These are phyloP conservation scores for Chrysolina oricalcia DNA, from an alignment of 2,888 invertebrate genomes.

Conservation along the genomic window DNA sequence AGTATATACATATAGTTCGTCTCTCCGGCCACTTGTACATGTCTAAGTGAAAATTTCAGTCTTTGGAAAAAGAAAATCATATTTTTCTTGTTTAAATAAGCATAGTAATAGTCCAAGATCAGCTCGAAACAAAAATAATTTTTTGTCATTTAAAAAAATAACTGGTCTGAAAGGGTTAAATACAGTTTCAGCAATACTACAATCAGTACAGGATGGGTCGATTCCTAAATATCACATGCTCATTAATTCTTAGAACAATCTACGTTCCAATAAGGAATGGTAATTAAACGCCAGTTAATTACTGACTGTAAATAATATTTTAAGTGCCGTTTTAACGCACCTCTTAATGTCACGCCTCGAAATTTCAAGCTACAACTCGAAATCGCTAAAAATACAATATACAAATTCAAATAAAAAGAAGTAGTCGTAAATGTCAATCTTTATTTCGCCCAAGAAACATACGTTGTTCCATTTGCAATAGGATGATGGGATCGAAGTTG, in stretches of 20 bases:
- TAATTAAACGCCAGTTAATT: slow-evolving; percentile 72
- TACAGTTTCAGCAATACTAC: slow-evolving; percentile 48
- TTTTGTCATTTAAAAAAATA: too few species aligned
- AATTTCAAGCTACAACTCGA: slow-evolving; percentile 66
- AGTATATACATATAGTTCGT: too few species aligned
- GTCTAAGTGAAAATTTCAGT: too few species aligned
- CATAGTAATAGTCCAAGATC: too few species aligned
- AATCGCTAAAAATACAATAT: slow-evolving; percentile 68
- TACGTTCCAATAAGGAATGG: slow-evolving; percentile 68
- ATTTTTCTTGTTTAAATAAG: too few species aligned
- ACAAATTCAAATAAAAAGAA: slow-evolving; percentile 67
- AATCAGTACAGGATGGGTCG: slow-evolving; percentile 56
- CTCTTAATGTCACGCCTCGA: slow-evolving; percentile 71
- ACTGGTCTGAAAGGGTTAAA: too few species aligned
- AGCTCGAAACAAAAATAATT: too few species aligned
- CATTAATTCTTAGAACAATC: slow-evolving; percentile 69
- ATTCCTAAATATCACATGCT: slow-evolving; percentile 52
- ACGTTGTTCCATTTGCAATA: neutral
- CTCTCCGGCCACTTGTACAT: too few species aligned
- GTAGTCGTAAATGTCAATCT: slow-evolving; percentile 68
- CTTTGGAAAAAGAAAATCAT: too few species aligned
- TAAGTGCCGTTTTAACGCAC: slow-evolving; percentile 72
- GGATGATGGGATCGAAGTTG: slow-evolving; percentile 18
- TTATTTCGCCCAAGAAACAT: slow-evolving; percentile 26
- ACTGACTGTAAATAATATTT: slow-evolving; percentile 72